Percentiles rank a stretch among this genome's conserved stretches.
Conservation (phyloP, 1,140 invertebrate genomes). For the Hycleus cichorii region DNA sequence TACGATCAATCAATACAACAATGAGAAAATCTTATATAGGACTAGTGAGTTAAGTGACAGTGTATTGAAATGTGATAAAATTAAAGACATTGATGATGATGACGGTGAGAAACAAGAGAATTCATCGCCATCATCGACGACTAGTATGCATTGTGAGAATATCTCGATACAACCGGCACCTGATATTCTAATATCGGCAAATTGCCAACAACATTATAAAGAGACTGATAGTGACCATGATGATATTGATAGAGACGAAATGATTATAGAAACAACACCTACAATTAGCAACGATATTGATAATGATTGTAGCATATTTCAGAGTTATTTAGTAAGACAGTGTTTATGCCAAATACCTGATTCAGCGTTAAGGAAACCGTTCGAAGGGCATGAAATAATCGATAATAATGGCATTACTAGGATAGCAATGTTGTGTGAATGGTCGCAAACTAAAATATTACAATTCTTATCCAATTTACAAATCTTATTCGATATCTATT, state of each 20-base stretch:
- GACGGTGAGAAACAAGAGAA: no score
- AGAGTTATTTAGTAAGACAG: slow-evolving; percentile 59
- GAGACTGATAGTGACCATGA: neutral
- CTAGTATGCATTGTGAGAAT: slow-evolving; percentile 18
- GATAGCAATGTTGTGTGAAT: slow-evolving; percentile 54
- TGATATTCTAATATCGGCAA: slow-evolving; percentile 6
- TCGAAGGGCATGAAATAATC: slow-evolving; percentile 54
- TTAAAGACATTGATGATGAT: neutral
- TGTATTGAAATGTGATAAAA: slow-evolving; percentile 4
- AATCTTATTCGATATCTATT: slow-evolving; percentile 72
- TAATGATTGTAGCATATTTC: slow-evolving; percentile 32
- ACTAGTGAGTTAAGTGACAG: slow-evolving; percentile 28
- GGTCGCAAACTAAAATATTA: slow-evolving; percentile 62
- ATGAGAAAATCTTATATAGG: slow-evolving; percentile 25
- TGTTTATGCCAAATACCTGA: slow-evolving; percentile 72
- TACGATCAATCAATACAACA: slow-evolving; percentile 22
- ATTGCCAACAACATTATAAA: neutral
- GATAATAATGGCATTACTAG: slow-evolving; percentile 43
- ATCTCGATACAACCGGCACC: slow-evolving; percentile 30
- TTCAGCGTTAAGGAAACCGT: slow-evolving; percentile 57
- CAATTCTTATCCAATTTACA: slow-evolving; percentile 76
- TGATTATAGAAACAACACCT: neutral
- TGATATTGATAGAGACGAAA: neutral
- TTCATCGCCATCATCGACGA: neutral
- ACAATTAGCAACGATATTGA: slow-evolving; percentile 23